A percentile compares a stretch with the other conserved stretches of the same genome.
Conservation (phyloP, 2,888 invertebrate genomes). For the Xestia xanthographa region DNA sequence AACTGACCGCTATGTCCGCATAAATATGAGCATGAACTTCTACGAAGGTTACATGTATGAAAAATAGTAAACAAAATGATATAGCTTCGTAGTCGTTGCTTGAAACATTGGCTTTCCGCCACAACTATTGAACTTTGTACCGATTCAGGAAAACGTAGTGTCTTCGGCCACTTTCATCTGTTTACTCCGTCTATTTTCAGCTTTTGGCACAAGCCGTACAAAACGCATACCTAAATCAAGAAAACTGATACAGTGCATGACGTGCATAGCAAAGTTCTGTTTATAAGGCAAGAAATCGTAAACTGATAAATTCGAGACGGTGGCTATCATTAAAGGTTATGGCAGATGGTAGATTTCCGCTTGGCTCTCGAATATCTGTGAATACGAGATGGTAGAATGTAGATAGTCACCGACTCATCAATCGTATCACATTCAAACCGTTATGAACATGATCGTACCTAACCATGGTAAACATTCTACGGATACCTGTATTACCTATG, state of each 20-base stretch:
- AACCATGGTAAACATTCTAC: conserved; percentile 30
- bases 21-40: conserved; percentile 45
- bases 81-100: conserved; percentile 67
- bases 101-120: conserved; percentile 83
- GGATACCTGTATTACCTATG: conserved; percentile 38
- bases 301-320: conserved; percentile 25
- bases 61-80: conserved; percentile 70
- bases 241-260: conserved; percentile 59
- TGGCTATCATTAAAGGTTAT: conserved; percentile 22
- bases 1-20: conserved; percentile 62
- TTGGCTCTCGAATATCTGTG: conserved; percentile 42
- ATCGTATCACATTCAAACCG: conserved; percentile 44
- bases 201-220: conserved; percentile 79
- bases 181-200: conserved; percentile 83
- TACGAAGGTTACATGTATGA: conserved; percentile 51
- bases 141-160: conserved; percentile 84
- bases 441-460: conserved; percentile 39
- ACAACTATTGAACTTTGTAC: conserved; percentile 87
- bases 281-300: conserved; percentile 23
- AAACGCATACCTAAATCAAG: conserved; percentile 55
- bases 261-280: conserved; percentile 43
- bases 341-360: conserved; percentile 41
- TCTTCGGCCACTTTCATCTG: conserved; percentile 82
- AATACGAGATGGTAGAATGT: conserved; percentile 26
- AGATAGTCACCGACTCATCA: conserved; percentile 13